Conservation (phyloP, 2,888 invertebrate genomes). For the Luffia ferchaultella region DNA sequence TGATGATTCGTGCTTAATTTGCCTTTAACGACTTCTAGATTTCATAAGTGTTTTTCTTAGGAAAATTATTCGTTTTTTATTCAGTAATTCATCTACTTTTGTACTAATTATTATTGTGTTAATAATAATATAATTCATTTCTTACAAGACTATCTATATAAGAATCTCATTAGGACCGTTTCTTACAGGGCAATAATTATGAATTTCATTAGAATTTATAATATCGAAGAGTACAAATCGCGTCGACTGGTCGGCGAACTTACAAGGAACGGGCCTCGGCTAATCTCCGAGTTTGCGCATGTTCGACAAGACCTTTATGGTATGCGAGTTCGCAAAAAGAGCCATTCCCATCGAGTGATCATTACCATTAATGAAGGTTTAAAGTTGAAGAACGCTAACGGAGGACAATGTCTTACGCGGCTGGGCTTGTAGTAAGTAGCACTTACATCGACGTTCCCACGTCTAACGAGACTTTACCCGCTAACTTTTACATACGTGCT, state of each 20-base stretch:
- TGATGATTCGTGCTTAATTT: slow-evolving; percentile 4
- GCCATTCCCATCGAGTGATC: slow-evolving; percentile 44
- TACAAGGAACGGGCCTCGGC: no score
- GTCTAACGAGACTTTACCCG: slow-evolving; percentile 60
- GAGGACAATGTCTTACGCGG: slow-evolving; percentile 47
- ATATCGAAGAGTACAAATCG: no score
- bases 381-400: slow-evolving; percentile 44
- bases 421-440: slow-evolving; percentile 26
- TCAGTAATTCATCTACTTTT: no score
- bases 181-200: no score
- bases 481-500: slow-evolving; percentile 54
- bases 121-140: no score
- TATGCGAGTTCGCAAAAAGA: slow-evolving; percentile 37
- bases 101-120: no score
- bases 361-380: slow-evolving; percentile 57
- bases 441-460: slow-evolving; percentile 52
- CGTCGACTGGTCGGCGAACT: no score
- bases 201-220: no score
- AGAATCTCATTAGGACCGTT: no score
- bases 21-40: neutral
- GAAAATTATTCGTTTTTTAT: no score
- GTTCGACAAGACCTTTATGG: slow-evolving; percentile 40
- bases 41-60: neutral
- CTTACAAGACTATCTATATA: no score
- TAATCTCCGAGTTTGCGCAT: no score